phyloP scores from a whole-genome alignment of 2,113 vertebrate species.

The Macquaria ambigua region DNA sequence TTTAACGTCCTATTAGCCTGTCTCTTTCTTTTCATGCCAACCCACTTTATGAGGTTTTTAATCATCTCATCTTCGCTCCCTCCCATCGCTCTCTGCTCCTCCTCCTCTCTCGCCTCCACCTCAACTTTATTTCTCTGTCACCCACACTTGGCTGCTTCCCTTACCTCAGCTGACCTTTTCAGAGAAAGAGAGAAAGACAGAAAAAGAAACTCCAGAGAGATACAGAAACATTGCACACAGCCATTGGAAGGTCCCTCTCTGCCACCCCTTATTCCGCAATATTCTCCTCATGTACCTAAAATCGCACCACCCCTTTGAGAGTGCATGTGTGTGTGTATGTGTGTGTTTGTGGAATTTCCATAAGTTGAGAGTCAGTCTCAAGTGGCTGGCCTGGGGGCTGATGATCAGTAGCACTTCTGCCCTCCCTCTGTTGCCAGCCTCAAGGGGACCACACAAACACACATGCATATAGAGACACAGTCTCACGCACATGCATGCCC shows the following conservation, averaged over 20 bases:
- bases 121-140: constrained; percentile 26
- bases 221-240: constrained; percentile 1
- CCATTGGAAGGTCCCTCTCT: neutral
- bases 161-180: constrained; percentile 57
- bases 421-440: constrained; percentile 42
- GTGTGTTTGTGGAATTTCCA: constrained; percentile 57
- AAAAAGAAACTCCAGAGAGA: constrained; percentile 38
- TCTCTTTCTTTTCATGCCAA: constrained; percentile 37
- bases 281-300: constrained; percentile 48
- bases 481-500: neutral
- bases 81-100: constrained; percentile 25
- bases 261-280: constrained; percentile 30
- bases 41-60: constrained; percentile 59
- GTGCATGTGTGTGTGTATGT: constrained; percentile 1
- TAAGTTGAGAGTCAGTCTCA: constrained; percentile 54
- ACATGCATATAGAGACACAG: constrained; percentile 7
- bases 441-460: constrained; percentile 42
- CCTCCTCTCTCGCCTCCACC: constrained; percentile 29
- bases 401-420: constrained; percentile 63
- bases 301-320: constrained; percentile 18
- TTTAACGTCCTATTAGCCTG: constrained; percentile 50
- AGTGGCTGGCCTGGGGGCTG: constrained; percentile 64
- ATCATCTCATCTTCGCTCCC: constrained; percentile 44
- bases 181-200: constrained; percentile 13
- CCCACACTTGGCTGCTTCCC: constrained; percentile 9